Base-by-base conservation (phyloP, 1,140 invertebrate genomes). In the Caenorhabditis briggsae region DNA sequence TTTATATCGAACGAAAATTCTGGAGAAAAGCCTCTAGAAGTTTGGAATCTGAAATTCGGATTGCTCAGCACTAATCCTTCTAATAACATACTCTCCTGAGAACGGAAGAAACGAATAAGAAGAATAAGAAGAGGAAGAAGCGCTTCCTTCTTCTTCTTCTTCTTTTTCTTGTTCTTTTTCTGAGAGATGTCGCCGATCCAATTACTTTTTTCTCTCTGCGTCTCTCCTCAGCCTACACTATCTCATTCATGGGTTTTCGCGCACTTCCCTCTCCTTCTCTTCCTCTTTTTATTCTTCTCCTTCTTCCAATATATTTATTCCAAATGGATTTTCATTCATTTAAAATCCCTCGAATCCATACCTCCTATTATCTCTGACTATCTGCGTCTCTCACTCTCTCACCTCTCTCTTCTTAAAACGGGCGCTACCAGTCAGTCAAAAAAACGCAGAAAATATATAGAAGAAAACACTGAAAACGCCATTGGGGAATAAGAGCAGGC, bases 121-220 rank as follows among this genome's bases (percentile, higher is more conserved):
- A 82, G 53, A 82, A 20, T 14, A 58, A 56, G 50, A 82, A 46
- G 58, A 83, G 48, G 58, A 83, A 61, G 82, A 58, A 83, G 53
- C 55, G 53, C 20, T 43, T 14, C 23, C 59, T n/a, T n/a, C 12
- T 58, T 58, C 56, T 58, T n/a, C 18, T 7, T 33, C 33, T 33
- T 33, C 3, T 33, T 33, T 3, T 33, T 33, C 1, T 33, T 33
- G 1, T 33, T n/a, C n/a, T 33, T 33, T 33, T 33, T 33, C 33
- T 3, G 33, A 33, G 59, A 61, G 55, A 83, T 83, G 55, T 82
- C 82, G 53, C 53, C 82, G 55, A 46, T 83, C 82, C 82, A 58
- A 83, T 83, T 61, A 58, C 58, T 61, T 58, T 83, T 83, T 55
- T 43, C n/a, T 83, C 14, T 11, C 58, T 83, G 53, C 82, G 43